Conservation (phyloP, 2,888 invertebrate species). For the Chesias legatella region DNA sequence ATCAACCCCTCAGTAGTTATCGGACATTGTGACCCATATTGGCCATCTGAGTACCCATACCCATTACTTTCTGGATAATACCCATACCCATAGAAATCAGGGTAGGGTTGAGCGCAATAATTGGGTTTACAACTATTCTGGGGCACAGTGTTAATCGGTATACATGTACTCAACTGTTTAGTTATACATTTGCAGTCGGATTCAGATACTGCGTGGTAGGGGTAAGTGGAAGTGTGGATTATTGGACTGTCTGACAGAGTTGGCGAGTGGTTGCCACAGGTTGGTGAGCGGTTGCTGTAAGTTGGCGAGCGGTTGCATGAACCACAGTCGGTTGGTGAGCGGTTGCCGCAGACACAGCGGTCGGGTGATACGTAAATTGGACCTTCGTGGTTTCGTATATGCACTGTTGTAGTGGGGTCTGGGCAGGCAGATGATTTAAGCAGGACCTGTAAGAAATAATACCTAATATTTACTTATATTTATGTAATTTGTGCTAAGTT, state of each 20-base stretch:
- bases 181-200: conserved; percentile 26
- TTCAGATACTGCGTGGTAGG: conserved; percentile 14
- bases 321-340: conserved; percentile 14
- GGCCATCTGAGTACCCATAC: neutral
- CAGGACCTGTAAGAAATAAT: conserved; percentile 3
- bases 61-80: conserved; percentile 13
- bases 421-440: conserved; percentile 26
- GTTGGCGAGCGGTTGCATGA: neutral
- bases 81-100: conserved; percentile 15
- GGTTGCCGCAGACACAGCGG: conserved; percentile 15
- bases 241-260: conserved; percentile 8
- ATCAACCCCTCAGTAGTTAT: conserved; percentile 19
- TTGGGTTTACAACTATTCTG: conserved; percentile 12
- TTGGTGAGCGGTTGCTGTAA: conserved; percentile 7
- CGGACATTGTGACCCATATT: conserved; percentile 2
- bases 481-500: too few species aligned
- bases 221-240: conserved; percentile 5
- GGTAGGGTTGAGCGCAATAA: conserved; percentile 9
- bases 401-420: conserved; percentile 40
- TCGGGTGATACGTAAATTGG: conserved; percentile 40
- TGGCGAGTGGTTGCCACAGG: conserved; percentile 16
- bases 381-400: conserved; percentile 54
- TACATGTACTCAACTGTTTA: conserved; percentile 13
- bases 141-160: conserved; percentile 19
- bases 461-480: too few species aligned